Evolutionary conservation across 2,113 vertebrate genomes (phyloP).

Genomic region (Cyphomyrus plagiostoma): DNA sequence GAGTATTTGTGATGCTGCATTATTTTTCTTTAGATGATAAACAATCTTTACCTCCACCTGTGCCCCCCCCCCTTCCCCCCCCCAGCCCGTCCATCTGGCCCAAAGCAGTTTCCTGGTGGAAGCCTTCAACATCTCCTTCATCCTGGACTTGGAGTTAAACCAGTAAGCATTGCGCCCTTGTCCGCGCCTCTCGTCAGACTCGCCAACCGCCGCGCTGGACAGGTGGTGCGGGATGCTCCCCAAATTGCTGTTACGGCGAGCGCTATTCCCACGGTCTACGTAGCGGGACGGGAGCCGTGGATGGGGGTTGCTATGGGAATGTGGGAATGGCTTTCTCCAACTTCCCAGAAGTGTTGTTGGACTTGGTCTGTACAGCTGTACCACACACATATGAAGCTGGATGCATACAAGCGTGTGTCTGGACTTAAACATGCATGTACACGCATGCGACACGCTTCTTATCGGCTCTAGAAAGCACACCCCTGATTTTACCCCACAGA

Average conservation of each 20-base stretch:
- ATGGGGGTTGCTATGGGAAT: not conserved
- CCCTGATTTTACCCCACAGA: not conserved
- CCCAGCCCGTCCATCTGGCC: slow-evolving; percentile 76
- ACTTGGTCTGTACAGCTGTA: not conserved
- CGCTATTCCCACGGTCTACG: not conserved
- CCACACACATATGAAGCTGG: not conserved
- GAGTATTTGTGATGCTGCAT: not conserved
- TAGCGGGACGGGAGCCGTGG: not conserved
- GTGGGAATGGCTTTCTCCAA: not conserved
- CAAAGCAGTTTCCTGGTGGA: slow-evolving; percentile 76
- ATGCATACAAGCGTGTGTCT: not conserved
- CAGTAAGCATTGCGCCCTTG: slow-evolving; percentile 65
- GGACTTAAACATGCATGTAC: not conserved
- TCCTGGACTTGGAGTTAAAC: slow-evolving; percentile 80
- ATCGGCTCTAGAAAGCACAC: not conserved
- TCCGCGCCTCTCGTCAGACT: not conserved
- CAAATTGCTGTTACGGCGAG: not conserved
- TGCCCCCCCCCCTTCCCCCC: not conserved
- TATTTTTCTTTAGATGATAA: not conserved
- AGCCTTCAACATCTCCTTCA: slow-evolving; percentile 75
- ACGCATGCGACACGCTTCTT: not conserved
- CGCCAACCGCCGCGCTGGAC: not conserved
- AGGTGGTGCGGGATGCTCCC: not conserved
- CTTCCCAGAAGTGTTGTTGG: not conserved
- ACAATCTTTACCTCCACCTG: not conserved